Percentiles rank a stretch among this genome's conserved stretches.
Evolutionary conservation across 2,888 invertebrate genomes (phyloP).

Genomic region (Mamestra brassicae): DNA sequence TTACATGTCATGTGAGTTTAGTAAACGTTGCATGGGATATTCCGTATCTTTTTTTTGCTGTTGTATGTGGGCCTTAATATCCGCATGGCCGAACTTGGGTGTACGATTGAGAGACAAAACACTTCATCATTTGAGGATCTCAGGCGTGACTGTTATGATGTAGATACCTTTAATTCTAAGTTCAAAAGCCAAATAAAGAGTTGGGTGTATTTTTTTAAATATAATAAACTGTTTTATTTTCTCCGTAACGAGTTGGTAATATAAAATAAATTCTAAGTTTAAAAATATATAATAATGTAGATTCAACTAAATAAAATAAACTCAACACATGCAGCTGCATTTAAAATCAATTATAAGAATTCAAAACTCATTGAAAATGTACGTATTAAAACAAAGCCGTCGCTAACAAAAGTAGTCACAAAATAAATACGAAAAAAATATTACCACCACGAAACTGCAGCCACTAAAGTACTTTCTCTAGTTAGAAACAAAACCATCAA

Average conservation of each 20-base stretch:
- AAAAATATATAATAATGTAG: too few species aligned
- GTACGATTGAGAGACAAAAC: constrained; percentile 18
- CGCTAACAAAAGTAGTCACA: not conserved
- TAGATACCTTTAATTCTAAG: not conserved
- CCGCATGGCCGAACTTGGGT: not conserved
- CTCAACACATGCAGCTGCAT: not conserved
- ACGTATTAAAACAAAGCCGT: not conserved
- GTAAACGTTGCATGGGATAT: constrained; percentile 28
- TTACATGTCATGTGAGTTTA: constrained; percentile 26
- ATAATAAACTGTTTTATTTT: not conserved
- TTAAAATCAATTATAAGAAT: not conserved
- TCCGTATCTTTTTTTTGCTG: constrained; percentile 15
- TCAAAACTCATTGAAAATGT: not conserved
- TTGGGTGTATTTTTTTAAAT: not conserved
- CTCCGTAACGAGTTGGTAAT: too few species aligned
- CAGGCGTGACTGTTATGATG: constrained; percentile 7
- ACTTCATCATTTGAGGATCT: constrained; percentile 17
- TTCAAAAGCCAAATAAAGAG: constrained; percentile 2
- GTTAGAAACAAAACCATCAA: constrained; percentile 34
- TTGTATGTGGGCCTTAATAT: constrained; percentile 8
- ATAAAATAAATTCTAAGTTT: too few species aligned
- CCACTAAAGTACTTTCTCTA: not conserved
- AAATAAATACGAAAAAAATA: constrained; percentile 3
- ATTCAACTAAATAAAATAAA: too few species aligned
- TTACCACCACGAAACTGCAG: not conserved